A percentile compares a stretch with the other conserved stretches of the same genome.
Evolutionary conservation across 2,888 invertebrate genomes (phyloP).

Genomic region (Leucozona laternaria): DNA sequence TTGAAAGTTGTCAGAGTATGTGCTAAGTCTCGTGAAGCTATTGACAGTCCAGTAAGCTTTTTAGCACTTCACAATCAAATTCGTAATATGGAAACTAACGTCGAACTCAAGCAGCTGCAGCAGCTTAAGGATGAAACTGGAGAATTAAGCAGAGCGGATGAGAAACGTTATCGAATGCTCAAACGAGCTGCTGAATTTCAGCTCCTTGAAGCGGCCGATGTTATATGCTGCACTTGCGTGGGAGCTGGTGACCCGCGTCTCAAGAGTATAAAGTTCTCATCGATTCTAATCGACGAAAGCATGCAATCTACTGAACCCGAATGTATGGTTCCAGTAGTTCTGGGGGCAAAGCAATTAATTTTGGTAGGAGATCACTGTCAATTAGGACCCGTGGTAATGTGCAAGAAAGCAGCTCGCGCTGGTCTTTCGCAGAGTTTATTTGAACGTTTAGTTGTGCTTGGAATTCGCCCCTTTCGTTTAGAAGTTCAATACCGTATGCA

Average conservation of each 20-base stretch:
- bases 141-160: constrained; percentile 97
- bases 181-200: constrained; percentile 96
- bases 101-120: constrained; percentile 97
- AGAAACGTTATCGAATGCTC: constrained; percentile 95
- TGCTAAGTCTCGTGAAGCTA: constrained; percentile 98
- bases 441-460: constrained; percentile 97
- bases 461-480: constrained; percentile 97
- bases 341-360: constrained; percentile 98
- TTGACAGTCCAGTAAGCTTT: constrained; percentile 98
- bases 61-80: constrained; percentile 99
- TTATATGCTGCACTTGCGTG: constrained; percentile 99
- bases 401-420: constrained; percentile 98
- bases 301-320: constrained; percentile 99
- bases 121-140: constrained; percentile 99
- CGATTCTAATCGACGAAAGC: constrained; percentile 98
- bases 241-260: constrained; percentile 98
- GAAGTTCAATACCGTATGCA: constrained; percentile 99
- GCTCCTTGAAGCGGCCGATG: constrained; percentile 97
- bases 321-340: constrained; percentile 99
- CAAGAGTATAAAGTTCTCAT: constrained; percentile 96
- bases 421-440: constrained; percentile 98
- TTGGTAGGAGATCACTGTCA: constrained; percentile 99
- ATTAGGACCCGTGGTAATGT: constrained; percentile 99
- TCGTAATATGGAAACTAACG: constrained; percentile 95
- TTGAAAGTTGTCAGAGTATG: constrained; percentile 96